A percentile compares a stretch with the other conserved stretches of the same genome.
Evolutionary conservation across 2,113 vertebrate genomes (phyloP).

Genomic region (Saguinus imperator): DNA sequence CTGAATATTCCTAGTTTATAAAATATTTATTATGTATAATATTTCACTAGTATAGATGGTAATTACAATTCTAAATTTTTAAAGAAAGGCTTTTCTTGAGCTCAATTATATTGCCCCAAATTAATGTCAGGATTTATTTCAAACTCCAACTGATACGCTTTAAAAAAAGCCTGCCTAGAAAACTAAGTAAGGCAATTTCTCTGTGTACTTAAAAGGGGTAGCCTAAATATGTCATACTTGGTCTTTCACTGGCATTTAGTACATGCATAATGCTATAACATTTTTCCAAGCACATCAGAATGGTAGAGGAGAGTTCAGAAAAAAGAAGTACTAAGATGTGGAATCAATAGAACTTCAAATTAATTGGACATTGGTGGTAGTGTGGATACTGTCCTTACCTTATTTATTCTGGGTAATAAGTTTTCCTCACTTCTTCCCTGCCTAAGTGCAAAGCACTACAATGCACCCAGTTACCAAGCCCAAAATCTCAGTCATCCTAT

Average conservation of each 20-base stretch:
- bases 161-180: not conserved
- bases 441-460: not conserved
- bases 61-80: conserved; percentile 11
- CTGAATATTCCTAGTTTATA: not conserved
- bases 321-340: not conserved
- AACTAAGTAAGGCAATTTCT: not conserved
- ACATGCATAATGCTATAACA: not conserved
- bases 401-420: not conserved
- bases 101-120: not conserved
- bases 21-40: not conserved
- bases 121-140: conserved; percentile 34
- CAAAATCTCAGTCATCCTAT: not conserved
- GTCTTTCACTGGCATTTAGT: not conserved
- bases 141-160: not conserved
- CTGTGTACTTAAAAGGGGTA: not conserved
- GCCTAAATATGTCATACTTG: not conserved
- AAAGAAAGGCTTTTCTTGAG: conserved; percentile 29
- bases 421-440: not conserved
- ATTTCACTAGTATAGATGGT: not conserved
- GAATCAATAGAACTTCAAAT: not conserved
- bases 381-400: not conserved
- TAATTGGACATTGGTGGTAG: not conserved
- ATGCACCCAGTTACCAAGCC: not conserved
- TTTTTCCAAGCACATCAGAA: conserved; percentile 30
- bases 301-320: not conserved